Conservation (phyloP, 2,113 vertebrate genomes). For the Ammodytes marinus region DNA sequence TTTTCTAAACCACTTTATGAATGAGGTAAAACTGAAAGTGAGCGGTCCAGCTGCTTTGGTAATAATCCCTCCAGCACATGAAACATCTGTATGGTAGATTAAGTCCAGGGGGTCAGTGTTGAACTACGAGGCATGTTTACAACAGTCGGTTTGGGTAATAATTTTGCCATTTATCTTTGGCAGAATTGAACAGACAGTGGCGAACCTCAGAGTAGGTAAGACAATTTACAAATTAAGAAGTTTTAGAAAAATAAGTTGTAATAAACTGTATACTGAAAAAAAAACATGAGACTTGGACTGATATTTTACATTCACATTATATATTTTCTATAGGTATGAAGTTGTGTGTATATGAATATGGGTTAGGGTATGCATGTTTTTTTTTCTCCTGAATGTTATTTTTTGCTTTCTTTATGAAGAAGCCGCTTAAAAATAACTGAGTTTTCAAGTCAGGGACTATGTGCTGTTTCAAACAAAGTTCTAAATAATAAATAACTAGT, state of each 20-base stretch:
- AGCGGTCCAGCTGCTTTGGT: not conserved
- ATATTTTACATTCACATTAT: no score
- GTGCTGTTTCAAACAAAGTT: not conserved
- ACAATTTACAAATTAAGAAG: no score
- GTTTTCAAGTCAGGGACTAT: not conserved
- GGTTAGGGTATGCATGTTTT: no score
- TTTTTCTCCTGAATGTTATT: not conserved
- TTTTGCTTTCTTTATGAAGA: not conserved
- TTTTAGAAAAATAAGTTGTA: no score
- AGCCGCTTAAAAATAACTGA: no score
- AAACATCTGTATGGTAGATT: not conserved
- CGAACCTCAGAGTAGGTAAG: no score
- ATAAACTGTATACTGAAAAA: no score
- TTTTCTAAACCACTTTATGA: not conserved
- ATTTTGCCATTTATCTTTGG: not conserved
- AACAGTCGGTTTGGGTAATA: not conserved
- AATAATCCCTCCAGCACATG: not conserved
- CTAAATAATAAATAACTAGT: constrained; percentile 1
- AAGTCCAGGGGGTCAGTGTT: not conserved
- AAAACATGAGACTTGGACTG: no score
- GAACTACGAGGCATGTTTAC: not conserved
- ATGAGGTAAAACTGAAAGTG: not conserved
- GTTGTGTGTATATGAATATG: no score
- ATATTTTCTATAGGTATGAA: no score
- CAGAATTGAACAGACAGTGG: no score